Base-by-base conservation (phyloP, 2,797 vertebrate genomes). In the Melanotaenia boesemani region DNA sequence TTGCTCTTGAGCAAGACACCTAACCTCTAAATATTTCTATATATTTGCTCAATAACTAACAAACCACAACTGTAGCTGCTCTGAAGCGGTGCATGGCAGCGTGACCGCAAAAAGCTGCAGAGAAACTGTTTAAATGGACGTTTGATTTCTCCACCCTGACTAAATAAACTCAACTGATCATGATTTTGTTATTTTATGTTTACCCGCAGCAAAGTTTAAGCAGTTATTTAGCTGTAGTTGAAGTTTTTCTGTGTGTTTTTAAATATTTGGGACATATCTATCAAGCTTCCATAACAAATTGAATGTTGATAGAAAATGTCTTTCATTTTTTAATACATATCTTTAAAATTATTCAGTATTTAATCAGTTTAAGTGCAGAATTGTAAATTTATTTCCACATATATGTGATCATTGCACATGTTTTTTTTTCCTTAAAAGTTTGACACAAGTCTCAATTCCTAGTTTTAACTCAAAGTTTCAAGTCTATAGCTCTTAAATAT, bases 1-100 rank as follows among this genome's bases (percentile, higher is more conserved):
- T n/a, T 36, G 5, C 59, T 8, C 57, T 54, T 28, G 63, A 81
- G 74, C 20, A 16, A n/a, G 61, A 84, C 87, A 89, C 87, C 77
- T 39, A 52, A 63, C 69, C 73, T 83, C 80, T 20, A 91, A 72
- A 91, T 91, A 88, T 77, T 89, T 88, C 63, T 2, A 59, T 13
- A 37, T 83, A 46, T 86, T 88, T 88, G 78, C 86, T 80, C 80
- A 80, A 56, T 12, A 74, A 54, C 34, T 0, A 70, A 79, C 77
- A 85, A 72, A 83, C 63, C 72, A 5, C 0, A 59, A 24, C 60
- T 70, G 80, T 24, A 63, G 70, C 73, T 13, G 57, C 62, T 55
- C 50, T 61, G 71, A 34, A 56, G 26, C 72, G 44, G 58, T 6
- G 28, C 2, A 5, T 9, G 8, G 30, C 56, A 36, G 69, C 36